A percentile compares a stretch with the other conserved stretches of the same genome.
Conservation (phyloP, 2,888 invertebrate genomes). For the Lasiommata megera region DNA sequence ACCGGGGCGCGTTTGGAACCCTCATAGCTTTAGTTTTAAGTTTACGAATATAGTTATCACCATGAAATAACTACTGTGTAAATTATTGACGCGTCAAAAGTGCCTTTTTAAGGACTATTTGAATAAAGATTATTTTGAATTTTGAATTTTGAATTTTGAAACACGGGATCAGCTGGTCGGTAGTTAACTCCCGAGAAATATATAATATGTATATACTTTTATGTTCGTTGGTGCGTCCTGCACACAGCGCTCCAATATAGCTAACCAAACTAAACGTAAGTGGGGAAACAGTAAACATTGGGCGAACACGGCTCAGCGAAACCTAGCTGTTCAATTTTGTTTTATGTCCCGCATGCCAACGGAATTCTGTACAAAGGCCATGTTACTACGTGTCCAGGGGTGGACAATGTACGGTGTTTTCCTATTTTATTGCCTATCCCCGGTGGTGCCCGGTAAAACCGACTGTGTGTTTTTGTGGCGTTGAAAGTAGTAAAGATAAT, state of each 20-base stretch:
- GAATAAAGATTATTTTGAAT: no score
- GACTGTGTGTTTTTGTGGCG: no score
- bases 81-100: no score
- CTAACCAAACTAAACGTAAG: conserved; percentile 38
- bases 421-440: background rate
- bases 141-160: no score
- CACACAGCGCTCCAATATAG: conserved; percentile 36
- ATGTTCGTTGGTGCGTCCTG: background rate
- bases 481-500: no score
- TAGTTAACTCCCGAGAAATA: no score
- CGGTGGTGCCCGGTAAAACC: background rate
- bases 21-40: no score
- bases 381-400: conserved; percentile 8
- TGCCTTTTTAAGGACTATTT: no score
- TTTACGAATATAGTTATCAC: no score
- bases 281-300: conserved; percentile 49
- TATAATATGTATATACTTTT: background rate
- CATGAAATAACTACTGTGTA: no score
- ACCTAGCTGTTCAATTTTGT: conserved; percentile 63
- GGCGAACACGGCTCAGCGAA: conserved; percentile 45
- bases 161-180: no score
- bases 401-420: background rate
- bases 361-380: conserved; percentile 19
- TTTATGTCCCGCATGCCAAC: conserved; percentile 50
- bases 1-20: no score